Evolutionary conservation across 1,140 invertebrate genomes (phyloP), one percentile per base, ranked within the genome.

Genomic region (Anastrepha obliqua): DNA sequence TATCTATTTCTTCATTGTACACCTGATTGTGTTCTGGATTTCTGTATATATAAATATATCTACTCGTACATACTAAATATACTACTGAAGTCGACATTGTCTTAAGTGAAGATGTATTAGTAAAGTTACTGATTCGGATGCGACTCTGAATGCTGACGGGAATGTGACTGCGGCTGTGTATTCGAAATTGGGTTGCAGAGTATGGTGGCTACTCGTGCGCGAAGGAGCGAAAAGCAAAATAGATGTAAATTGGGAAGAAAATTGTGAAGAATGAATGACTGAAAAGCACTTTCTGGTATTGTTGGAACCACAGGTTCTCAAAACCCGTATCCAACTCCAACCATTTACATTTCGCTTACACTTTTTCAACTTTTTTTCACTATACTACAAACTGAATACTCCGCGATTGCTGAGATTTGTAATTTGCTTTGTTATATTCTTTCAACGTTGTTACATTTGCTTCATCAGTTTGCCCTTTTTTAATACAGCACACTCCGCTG

Each of bases 191-290:
- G 60, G 13, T 62, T 62, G 60, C n/a, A 13, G n/a, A 17, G 15
- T 62, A 13, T 17, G 60, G n/a, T 62, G 60, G 60, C 5, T 62
- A 5, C 8, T 17, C 1, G 15, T 62, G 60, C n/a, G 60, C 13
- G 60, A 17, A 17, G 13, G 1, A 13, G 60, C n/a, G 1, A 62
- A 62, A 62, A 62, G 15, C 13, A 8, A 62, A 62, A 62, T 17
- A 17, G 60, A 62, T 17, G 47, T 58, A 81, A 55, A 55, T 81
- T 81, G 74, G 47, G 55, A 81, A 81, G 47, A 55, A 55, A 81
- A 55, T 81, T 51, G 74, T 29, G 20, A 81, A 81, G 70, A 55
- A 81, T 81, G 20, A 81, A 81, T 81, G 74, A 58, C 20, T 81
- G 74, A 47, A 81, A 81, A 81, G 44, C 17, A 55, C 47, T 20